Evolutionary conservation across 2,888 invertebrate species (phyloP), one percentile per base, ranked within the genome.

Genomic region (Platycnemis pennipes): DNA sequence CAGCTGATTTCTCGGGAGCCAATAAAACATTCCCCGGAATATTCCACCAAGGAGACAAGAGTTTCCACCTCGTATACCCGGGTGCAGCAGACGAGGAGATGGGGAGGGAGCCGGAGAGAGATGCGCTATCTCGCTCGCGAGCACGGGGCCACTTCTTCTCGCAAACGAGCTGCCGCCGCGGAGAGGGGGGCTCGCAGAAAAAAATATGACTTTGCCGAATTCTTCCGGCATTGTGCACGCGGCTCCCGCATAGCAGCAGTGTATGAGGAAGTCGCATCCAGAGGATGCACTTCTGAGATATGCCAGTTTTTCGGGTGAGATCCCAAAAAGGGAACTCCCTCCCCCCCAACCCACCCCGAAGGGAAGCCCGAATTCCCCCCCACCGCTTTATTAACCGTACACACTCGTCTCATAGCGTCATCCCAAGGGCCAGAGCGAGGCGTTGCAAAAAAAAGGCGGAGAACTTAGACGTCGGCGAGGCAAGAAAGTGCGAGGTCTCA

Each of bases 401-500:
- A n/a, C n/a, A n/a, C n/a, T n/a, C n/a, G n/a, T n/a, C n/a, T n/a
- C n/a, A n/a, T n/a, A n/a, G n/a, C n/a, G n/a, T n/a, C n/a, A n/a
- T n/a, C n/a, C n/a, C n/a, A n/a, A 49, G 7, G 16, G 7, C 49
- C 49, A 63, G 63, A 49, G 49, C 49, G 63, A 63, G 5, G 26
- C 26, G 63, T 5, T 26, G 63, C 1, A 26, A 63, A 63, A 53
- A 63, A n/a, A 63, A 3, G 26, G 5, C n/a, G 22, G 63, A 19
- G n/a, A 26, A 4, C n/a, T 53, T 1, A 1, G 26, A 63, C 63
- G 63, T 8, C 63, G n/a, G 63, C 22, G 63, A 8, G n/a, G 26
- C 63, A 63, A 63, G 63, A 63, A 63, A 63, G 63, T 26, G 63
- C n/a, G 63, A 63, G 63, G n/a, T 63, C n/a, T 63, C 63, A 26